phyloP scores from a whole-genome alignment of 2,888 invertebrate genomes.

The Sphaerophoria taeniata region DNA sequence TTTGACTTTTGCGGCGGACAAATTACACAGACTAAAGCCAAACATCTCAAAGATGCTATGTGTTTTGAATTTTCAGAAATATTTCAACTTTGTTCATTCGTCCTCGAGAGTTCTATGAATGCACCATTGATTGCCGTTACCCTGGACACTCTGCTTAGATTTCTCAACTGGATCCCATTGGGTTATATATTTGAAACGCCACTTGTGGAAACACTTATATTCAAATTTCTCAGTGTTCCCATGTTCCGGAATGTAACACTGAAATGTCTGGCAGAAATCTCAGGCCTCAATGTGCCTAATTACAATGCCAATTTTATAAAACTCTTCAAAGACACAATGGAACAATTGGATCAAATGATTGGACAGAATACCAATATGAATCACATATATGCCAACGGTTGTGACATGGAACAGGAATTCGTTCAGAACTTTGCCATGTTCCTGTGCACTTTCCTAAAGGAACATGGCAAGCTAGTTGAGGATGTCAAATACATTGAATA shows the following conservation, averaged over 20 bases:
- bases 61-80: conserved; percentile 99
- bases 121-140: conserved; percentile 98
- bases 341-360: conserved; percentile 95
- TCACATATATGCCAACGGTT: conserved; percentile 95
- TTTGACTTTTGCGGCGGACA: conserved; percentile 99
- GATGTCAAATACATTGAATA: conserved; percentile 90
- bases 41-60: conserved; percentile 99
- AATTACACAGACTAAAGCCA: conserved; percentile 99
- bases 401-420: conserved; percentile 99
- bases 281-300: conserved; percentile 93
- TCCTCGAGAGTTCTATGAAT: conserved; percentile 98
- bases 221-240: conserved; percentile 98
- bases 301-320: conserved; percentile 97
- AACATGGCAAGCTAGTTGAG: conserved; percentile 95
- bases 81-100: conserved; percentile 98
- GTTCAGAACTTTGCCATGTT: conserved; percentile 99
- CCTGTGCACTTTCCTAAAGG: conserved; percentile 97
- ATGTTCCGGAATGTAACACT: conserved; percentile 99
- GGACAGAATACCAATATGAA: conserved; percentile 96
- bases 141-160: conserved; percentile 96
- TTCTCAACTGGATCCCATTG: conserved; percentile 99
- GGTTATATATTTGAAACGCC: conserved; percentile 99
- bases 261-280: conserved; percentile 99
- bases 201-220: conserved; percentile 95
- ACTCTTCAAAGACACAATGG: conserved; percentile 96